Evolutionary conservation across 2,797 vertebrate genomes (phyloP).

Genomic region (Paguma larvata): DNA sequence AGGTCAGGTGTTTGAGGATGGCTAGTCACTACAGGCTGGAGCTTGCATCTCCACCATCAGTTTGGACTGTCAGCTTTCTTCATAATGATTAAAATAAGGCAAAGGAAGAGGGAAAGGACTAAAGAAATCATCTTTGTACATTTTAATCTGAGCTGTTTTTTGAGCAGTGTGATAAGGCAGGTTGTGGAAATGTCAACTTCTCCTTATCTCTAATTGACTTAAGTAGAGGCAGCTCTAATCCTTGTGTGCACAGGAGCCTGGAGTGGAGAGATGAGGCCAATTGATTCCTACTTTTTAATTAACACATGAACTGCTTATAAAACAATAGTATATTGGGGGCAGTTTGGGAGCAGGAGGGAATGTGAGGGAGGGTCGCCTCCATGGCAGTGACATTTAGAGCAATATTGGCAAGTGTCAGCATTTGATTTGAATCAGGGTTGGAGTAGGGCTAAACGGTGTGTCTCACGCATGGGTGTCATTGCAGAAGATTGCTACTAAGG

Average conservation of each 20-base stretch:
- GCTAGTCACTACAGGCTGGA: neutral
- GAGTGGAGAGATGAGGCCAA: slow-evolving; percentile 89
- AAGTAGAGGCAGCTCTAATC: slow-evolving; percentile 89
- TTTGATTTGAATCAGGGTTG: slow-evolving; percentile 35
- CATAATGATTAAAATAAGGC: slow-evolving; percentile 83
- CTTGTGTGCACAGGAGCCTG: slow-evolving; percentile 89
- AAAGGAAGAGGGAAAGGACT: slow-evolving; percentile 75
- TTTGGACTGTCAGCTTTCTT: slow-evolving; percentile 75
- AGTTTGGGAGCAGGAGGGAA: slow-evolving; percentile 19
- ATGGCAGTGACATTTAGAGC: slow-evolving; percentile 63
- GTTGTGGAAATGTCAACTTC: slow-evolving; percentile 90
- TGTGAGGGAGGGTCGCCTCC: slow-evolving; percentile 14
- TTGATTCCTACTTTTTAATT: slow-evolving; percentile 91
- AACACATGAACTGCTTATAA: slow-evolving; percentile 86
- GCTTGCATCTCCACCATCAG: slow-evolving; percentile 52
- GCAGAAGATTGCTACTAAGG: neutral
- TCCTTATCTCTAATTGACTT: slow-evolving; percentile 92
- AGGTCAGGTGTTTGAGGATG: neutral
- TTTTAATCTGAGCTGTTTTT: slow-evolving; percentile 90
- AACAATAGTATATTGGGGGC: slow-evolving; percentile 84
- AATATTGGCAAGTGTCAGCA: slow-evolving; percentile 51
- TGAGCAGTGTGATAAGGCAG: slow-evolving; percentile 87
- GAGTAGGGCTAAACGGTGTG: rapidly evolving
- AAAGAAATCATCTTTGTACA: slow-evolving; percentile 89
- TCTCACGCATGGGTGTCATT: neutral